These are phyloP conservation scores for Orbicella faveolata DNA, from an alignment of 64 coral and sea anemone species.

Conservation along the genomic window DNA sequence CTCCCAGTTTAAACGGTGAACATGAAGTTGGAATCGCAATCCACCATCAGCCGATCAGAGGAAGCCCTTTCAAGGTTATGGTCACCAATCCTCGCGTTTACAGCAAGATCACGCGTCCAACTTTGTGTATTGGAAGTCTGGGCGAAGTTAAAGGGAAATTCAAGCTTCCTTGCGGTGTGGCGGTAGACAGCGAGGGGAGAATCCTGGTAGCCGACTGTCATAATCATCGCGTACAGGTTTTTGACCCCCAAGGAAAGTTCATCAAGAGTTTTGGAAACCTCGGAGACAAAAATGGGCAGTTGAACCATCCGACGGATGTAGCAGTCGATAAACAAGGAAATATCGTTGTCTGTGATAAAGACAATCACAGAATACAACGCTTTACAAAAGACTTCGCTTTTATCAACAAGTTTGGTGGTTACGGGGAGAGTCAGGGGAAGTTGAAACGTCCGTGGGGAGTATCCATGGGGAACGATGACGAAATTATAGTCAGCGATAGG, in stretches of 20 bases:
- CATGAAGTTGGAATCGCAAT: slow-evolving; percentile 71
- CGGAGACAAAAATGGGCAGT: slow-evolving; percentile 87
- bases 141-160: slow-evolving; percentile 75
- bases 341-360: slow-evolving; percentile 94
- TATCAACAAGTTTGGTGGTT: slow-evolving; percentile 80
- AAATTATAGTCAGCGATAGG: slow-evolving; percentile 85
- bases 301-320: slow-evolving; percentile 90
- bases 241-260: slow-evolving; percentile 65
- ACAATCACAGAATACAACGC: slow-evolving; percentile 90
- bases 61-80: slow-evolving; percentile 62
- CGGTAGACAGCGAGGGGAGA: slow-evolving; percentile 73
- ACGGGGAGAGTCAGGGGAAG: slow-evolving; percentile 60
- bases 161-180: slow-evolving; percentile 91
- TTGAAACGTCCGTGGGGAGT: slow-evolving; percentile 96
- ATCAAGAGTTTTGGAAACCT: slow-evolving; percentile 78
- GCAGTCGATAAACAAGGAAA: slow-evolving; percentile 69
- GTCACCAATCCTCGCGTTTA: slow-evolving; percentile 83
- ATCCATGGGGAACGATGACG: slow-evolving; percentile 55
- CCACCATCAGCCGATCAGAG: slow-evolving; percentile 72
- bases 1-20: slow-evolving; percentile 58
- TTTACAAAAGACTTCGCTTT: slow-evolving; percentile 87
- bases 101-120: slow-evolving; percentile 51
- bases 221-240: slow-evolving; percentile 90
- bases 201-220: slow-evolving; percentile 89
- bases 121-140: slow-evolving; percentile 56